phyloP scores from a whole-genome alignment of 2,113 vertebrate genomes.

The Phodopus roborovskii region DNA sequence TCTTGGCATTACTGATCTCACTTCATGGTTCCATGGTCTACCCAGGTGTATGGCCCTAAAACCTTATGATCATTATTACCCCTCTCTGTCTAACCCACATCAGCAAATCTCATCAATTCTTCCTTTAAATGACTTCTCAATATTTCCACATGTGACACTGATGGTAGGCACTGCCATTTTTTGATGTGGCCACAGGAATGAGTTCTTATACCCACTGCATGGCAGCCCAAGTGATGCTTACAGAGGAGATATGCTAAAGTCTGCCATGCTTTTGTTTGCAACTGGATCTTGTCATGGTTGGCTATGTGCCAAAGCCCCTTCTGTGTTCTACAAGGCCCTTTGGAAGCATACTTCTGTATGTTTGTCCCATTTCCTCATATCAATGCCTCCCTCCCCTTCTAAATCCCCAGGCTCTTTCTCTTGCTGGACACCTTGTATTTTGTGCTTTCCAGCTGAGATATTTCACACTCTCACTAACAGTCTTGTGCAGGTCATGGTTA shows the following conservation, averaged over 20 bases:
- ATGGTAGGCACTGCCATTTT: background rate
- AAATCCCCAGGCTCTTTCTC: too few relatives aligned
- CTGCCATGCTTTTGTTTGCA: background rate
- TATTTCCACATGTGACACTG: background rate
- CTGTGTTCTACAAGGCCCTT: fast-evolving
- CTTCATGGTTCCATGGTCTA: background rate
- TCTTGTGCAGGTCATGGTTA: background rate
- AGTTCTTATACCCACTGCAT: background rate
- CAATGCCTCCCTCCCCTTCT: background rate
- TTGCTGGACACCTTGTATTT: background rate
- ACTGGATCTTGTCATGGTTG: background rate
- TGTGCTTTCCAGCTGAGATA: background rate
- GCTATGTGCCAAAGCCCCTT: background rate
- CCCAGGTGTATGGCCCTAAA: background rate
- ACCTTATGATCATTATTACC: background rate
- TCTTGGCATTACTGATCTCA: background rate
- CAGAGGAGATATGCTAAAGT: background rate
- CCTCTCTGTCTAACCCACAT: background rate
- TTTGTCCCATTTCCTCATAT: background rate
- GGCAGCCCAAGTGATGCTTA: background rate
- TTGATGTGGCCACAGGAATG: background rate
- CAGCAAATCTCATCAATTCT: background rate
- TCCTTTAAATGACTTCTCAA: background rate
- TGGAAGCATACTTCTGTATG: background rate
- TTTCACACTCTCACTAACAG: background rate